These are phyloP conservation scores for Brenthis ino DNA, from an alignment of 2,888 invertebrate species.

Conservation along the genomic window DNA sequence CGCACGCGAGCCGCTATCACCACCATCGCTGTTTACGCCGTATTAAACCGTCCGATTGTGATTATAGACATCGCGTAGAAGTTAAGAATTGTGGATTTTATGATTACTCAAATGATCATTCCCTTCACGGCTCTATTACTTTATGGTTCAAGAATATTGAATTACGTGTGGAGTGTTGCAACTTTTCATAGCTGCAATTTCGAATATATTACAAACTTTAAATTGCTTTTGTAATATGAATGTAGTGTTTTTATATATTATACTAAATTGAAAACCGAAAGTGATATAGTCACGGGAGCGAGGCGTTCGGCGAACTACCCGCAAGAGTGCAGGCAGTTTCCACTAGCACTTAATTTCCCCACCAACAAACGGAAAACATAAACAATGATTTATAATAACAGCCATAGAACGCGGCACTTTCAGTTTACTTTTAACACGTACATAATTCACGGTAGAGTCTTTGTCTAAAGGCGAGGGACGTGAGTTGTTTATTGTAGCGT, in stretches of 20 bases:
- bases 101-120: constrained; percentile 31
- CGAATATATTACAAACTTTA: background rate
- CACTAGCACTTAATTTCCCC: constrained; percentile 76
- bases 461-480: constrained; percentile 81
- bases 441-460: constrained; percentile 81
- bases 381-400: constrained; percentile 83
- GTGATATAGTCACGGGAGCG: constrained; percentile 48
- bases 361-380: constrained; percentile 82
- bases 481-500: constrained; percentile 82
- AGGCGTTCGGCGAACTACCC: constrained; percentile 59
- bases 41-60: constrained; percentile 77
- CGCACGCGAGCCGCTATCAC: constrained; percentile 72
- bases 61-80: constrained; percentile 59
- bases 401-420: constrained; percentile 80
- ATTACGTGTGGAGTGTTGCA: background rate
- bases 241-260: constrained; percentile 7
- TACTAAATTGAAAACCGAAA: constrained; percentile 36
- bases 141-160: background rate
- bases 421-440: constrained; percentile 83
- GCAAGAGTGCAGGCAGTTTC: constrained; percentile 55
- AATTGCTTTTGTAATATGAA: background rate
- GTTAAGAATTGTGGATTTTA: constrained; percentile 40
- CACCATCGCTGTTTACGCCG: constrained; percentile 74
- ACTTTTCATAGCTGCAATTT: background rate
- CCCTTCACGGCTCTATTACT: constrained; percentile 28